Base-by-base conservation (phyloP, 2,113 vertebrate species). In the Sinosuthora webbiana region DNA sequence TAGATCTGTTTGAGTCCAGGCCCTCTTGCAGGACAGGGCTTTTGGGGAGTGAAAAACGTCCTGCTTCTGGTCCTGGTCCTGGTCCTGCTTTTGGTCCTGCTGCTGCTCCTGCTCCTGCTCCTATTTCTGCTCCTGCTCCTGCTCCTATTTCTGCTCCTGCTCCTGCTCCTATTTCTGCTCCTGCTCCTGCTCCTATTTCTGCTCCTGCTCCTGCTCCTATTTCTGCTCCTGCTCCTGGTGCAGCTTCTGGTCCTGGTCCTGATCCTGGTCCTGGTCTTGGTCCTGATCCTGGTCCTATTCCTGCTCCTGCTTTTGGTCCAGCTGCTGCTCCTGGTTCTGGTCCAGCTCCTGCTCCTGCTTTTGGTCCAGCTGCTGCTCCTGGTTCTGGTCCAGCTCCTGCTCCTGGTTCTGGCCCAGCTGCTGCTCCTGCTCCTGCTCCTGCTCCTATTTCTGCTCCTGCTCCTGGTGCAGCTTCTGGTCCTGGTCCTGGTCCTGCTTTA, bases 71-170 rank as follows among this genome's bases (percentile, higher is more conserved):
- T 33, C 4, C 45, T 50, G 27, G 5, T 31, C 3, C n/a, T 23
- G 12, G 1, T 56, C 8, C 68, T 53, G 19, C 0, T 44, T 3
- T 5, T 10, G 19, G 0, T 77, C 1, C 5, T 20, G 8, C 0
- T 62, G 1, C 7, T 8, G 16, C 1, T 39, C 35, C 35, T 27
- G 24, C 0, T 62, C 9, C 62, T 80, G n/a, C 0, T 76, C 1
- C 5, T n/a, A n/a, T n/a, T n/a, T n/a, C n/a, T n/a, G n/a, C n/a
- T n/a, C n/a, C n/a, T n/a, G n/a, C 0, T 33, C 4, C 28, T 20
- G 12, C 1, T 59, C 1, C 18, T 22, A 5, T 2, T 50, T 7
- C 62, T 21, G 27, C 3, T 44, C 11, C n/a, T n/a, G n/a, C n/a
- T n/a, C n/a, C n/a, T n/a, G n/a, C n/a, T n/a, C n/a, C n/a, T n/a